A percentile compares a stretch with the other conserved stretches of the same genome.
These are phyloP conservation scores for Eupithecia tripunctaria DNA, from an alignment of 2,888 invertebrate species.

Conservation along the genomic window DNA sequence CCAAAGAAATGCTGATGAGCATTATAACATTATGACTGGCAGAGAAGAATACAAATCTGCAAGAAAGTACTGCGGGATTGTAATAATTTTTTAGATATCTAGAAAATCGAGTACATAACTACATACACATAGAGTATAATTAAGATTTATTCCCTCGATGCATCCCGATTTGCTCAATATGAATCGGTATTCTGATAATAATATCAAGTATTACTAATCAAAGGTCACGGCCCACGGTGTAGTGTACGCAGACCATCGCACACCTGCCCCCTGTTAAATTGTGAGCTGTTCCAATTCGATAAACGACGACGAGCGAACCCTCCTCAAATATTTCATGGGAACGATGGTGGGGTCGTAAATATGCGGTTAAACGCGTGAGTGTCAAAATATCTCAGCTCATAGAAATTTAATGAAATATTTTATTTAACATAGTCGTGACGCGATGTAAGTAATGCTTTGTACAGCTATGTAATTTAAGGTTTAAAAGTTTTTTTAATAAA, in stretches of 20 bases:
- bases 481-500: slow-evolving; percentile 10
- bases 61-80: not conserved
- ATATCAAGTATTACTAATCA: not conserved
- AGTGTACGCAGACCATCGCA: slow-evolving; percentile 17
- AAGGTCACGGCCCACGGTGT: not conserved
- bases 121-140: not conserved
- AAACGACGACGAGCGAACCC: slow-evolving; percentile 37
- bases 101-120: too few species aligned
- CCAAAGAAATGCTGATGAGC: too few species aligned
- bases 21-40: too few species aligned
- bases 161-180: not conserved
- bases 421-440: not conserved
- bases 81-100: not conserved
- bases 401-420: not conserved
- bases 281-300: slow-evolving; percentile 38
- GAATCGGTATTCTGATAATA: not conserved
- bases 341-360: slow-evolving; percentile 25
- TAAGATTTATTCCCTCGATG: not conserved
- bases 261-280: slow-evolving; percentile 37
- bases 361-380: slow-evolving; percentile 11
- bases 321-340: slow-evolving; percentile 36
- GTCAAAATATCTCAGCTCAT: not conserved
- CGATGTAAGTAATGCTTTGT: too few species aligned
- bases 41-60: too few species aligned
- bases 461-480: not conserved